phyloP scores from a whole-genome alignment of 2,113 vertebrate species.

The Mugil cephalus region DNA sequence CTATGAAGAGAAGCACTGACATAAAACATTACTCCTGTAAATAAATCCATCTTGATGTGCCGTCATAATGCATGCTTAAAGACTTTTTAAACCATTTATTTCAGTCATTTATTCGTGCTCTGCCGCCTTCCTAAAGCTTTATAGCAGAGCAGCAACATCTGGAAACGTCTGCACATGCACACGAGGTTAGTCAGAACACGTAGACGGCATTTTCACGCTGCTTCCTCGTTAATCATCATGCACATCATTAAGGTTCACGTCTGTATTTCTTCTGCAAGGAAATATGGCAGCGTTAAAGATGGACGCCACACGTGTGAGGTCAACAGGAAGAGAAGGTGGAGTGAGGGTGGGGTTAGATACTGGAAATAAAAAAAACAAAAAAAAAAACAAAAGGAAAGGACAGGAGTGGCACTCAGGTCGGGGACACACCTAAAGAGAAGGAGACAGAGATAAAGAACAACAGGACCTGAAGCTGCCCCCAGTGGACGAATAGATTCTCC shows the following conservation, averaged over 20 bases:
- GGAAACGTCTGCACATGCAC: conserved; percentile 26
- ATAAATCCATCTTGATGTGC: neutral
- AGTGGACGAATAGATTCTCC: neutral
- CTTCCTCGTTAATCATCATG: conserved; percentile 28
- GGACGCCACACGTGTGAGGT: conserved; percentile 12
- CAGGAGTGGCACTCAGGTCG: conserved; percentile 13
- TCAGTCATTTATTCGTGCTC: conserved; percentile 27
- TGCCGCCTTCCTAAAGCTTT: neutral
- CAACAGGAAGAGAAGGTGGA: conserved; percentile 7
- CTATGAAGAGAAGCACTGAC: neutral
- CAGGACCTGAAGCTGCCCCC: conserved; percentile 55
- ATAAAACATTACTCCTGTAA: neutral
- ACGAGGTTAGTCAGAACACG: conserved; percentile 20
- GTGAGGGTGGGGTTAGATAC: neutral
- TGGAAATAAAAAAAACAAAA: no score
- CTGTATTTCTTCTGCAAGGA: conserved; percentile 55
- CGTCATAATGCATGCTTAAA: neutral
- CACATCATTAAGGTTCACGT: conserved; percentile 18
- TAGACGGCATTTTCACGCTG: conserved; percentile 25
- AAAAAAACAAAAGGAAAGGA: conserved; percentile 41
- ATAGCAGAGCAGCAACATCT: conserved; percentile 42
- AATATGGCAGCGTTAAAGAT: conserved; percentile 45
- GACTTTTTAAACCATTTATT: neutral
- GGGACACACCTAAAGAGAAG: conserved; percentile 44
- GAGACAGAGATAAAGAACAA: conserved; percentile 14